These are phyloP conservation scores for Luscinia luscinia DNA, from an alignment of 2,797 vertebrate genomes.

Conservation along the genomic window DNA sequence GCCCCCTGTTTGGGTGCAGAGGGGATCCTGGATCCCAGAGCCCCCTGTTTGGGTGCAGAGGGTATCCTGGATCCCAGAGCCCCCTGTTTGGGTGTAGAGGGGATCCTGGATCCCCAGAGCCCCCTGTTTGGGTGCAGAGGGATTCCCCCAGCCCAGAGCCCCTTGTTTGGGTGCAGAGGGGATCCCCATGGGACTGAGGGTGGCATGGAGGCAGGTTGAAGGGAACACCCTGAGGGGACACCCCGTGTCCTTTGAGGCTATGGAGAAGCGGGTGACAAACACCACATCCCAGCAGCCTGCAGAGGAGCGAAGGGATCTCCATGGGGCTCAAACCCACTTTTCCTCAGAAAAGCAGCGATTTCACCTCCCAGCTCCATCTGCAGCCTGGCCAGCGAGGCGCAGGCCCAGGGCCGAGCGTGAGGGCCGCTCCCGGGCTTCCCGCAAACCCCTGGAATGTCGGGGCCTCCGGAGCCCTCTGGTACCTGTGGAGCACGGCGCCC, in stretches of 20 bases:
- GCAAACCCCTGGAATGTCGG: accelerated
- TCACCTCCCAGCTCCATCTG: background rate
- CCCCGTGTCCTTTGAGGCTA: accelerated
- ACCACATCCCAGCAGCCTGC: background rate
- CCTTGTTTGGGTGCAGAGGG: too few relatives aligned
- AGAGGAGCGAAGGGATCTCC: background rate
- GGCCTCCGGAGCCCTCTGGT: background rate
- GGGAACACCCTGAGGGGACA: background rate
- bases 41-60: background rate
- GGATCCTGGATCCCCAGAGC: background rate
- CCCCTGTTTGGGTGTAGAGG: accelerated
- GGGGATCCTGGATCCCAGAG: too few relatives aligned
- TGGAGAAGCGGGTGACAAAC: background rate
- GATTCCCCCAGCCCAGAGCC: background rate
- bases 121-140: background rate
- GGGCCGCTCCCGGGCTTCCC: background rate
- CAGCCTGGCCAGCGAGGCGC: background rate
- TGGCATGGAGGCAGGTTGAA: accelerated
- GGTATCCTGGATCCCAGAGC: background rate
- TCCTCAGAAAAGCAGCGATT: background rate
- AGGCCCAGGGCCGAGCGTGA: accelerated
- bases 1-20: too few relatives aligned
- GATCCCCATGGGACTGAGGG: accelerated
- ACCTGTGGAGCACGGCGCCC: accelerated
- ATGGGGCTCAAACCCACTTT: accelerated